Conservation (phyloP, 2,113 vertebrate genomes). For the Neotoma lepida region DNA sequence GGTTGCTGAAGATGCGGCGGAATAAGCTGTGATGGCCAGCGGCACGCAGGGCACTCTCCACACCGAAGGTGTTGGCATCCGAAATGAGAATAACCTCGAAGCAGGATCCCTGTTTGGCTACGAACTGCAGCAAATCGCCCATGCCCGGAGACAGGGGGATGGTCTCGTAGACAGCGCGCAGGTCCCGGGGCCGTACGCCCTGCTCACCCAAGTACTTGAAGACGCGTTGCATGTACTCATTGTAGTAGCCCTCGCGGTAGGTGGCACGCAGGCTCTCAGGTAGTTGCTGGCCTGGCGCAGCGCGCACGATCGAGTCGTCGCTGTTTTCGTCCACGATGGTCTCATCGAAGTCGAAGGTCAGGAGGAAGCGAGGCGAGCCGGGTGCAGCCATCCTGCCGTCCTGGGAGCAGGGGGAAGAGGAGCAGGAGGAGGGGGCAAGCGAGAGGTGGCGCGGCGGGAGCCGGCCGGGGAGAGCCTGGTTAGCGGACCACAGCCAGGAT, state of each 20-base stretch:
- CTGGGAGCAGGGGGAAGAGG: constrained; percentile 82
- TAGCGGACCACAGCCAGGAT: constrained; percentile 72
- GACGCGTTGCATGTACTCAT: constrained; percentile 95
- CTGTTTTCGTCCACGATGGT: constrained; percentile 97
- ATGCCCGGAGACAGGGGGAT: constrained; percentile 94
- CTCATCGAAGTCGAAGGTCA: constrained; percentile 98
- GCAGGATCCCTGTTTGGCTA: constrained; percentile 88
- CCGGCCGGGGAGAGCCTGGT: constrained; percentile 73
- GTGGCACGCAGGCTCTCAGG: constrained; percentile 90
- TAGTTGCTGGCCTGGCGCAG: constrained; percentile 89
- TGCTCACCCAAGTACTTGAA: constrained; percentile 93
- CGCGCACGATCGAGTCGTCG: constrained; percentile 91
- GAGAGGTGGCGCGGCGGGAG: constrained; percentile 75
- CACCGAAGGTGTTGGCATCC: constrained; percentile 94
- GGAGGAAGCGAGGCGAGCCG: constrained; percentile 88
- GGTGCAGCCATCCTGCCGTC: constrained; percentile 86
- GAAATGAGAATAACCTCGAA: constrained; percentile 96
- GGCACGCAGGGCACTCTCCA: constrained; percentile 90
- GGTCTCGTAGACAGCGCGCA: constrained; percentile 89
- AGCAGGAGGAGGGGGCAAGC: constrained; percentile 71
- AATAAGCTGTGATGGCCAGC: constrained; percentile 88
- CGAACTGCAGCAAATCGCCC: constrained; percentile 91
- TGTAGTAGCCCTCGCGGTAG: constrained; percentile 92
- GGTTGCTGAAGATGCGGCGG: constrained; percentile 94
- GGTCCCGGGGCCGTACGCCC: constrained; percentile 89